phyloP scores from a whole-genome alignment of 2,113 vertebrate genomes.

The Egretta garzetta region DNA sequence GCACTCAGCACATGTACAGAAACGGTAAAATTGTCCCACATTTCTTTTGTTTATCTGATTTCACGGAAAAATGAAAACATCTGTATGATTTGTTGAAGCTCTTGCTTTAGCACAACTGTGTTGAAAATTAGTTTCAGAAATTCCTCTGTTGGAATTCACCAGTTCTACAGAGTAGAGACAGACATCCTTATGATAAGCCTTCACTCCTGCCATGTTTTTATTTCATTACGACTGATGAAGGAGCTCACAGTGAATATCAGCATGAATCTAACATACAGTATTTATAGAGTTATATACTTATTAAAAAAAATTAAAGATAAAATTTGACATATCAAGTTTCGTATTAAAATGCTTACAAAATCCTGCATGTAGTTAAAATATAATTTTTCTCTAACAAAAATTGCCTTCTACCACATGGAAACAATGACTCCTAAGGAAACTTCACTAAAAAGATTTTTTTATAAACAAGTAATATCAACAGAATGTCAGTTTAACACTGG shows the following conservation, averaged over 20 bases:
- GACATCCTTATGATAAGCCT: background rate
- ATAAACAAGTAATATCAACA: background rate
- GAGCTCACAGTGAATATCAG: background rate
- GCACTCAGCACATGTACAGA: background rate
- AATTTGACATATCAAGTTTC: background rate
- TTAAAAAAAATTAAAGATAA: background rate
- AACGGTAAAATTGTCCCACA: background rate
- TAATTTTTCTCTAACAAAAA: background rate
- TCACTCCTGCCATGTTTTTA: background rate
- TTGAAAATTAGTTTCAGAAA: background rate
- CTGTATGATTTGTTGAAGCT: background rate
- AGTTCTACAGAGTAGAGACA: background rate
- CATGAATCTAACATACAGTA: background rate
- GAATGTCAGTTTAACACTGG: background rate
- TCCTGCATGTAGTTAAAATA: background rate
- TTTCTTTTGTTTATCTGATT: background rate
- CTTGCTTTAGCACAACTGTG: background rate
- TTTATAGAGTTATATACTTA: background rate
- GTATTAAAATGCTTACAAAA: background rate
- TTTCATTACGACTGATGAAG: background rate
- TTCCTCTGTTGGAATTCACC: background rate
- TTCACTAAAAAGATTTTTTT: background rate
- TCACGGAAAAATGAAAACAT: background rate
- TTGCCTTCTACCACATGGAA: background rate
- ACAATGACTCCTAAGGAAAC: background rate